Percentiles rank a stretch among this genome's conserved stretches.
Conservation (phyloP, 2,113 vertebrate genomes). For the Equus quagga region DNA sequence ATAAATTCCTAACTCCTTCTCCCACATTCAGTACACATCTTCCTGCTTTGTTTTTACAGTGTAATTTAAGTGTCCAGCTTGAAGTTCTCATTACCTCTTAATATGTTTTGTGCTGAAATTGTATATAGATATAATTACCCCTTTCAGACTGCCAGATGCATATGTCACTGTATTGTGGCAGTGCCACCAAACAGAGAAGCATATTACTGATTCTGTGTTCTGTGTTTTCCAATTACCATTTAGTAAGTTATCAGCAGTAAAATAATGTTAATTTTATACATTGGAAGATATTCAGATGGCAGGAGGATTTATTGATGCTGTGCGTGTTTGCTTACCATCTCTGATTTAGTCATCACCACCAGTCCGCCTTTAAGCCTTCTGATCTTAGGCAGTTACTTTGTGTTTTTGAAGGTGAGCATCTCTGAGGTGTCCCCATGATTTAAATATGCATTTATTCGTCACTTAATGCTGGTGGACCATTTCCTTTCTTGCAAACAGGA, state of each 20-base stretch:
- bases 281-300: neutral
- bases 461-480: neutral
- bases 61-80: conserved; percentile 46
- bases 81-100: conserved; percentile 69
- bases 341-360: neutral
- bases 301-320: neutral
- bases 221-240: neutral
- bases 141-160: neutral
- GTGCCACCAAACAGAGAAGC: neutral
- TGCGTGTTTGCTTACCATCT: neutral
- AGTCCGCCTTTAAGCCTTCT: neutral
- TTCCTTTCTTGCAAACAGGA: neutral
- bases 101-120: conserved; percentile 44
- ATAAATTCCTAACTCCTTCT: neutral
- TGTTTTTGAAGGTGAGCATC: neutral
- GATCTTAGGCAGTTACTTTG: neutral
- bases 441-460: neutral
- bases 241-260: neutral
- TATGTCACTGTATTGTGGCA: neutral
- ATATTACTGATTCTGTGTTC: neutral
- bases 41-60: conserved; percentile 56
- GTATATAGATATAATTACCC: neutral
- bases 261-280: neutral
- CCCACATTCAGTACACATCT: neutral
- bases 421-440: neutral